Evolutionary conservation across 2,888 invertebrate species (phyloP), one percentile per base, ranked within the genome.

Genomic region (Ochlodes sylvanus): DNA sequence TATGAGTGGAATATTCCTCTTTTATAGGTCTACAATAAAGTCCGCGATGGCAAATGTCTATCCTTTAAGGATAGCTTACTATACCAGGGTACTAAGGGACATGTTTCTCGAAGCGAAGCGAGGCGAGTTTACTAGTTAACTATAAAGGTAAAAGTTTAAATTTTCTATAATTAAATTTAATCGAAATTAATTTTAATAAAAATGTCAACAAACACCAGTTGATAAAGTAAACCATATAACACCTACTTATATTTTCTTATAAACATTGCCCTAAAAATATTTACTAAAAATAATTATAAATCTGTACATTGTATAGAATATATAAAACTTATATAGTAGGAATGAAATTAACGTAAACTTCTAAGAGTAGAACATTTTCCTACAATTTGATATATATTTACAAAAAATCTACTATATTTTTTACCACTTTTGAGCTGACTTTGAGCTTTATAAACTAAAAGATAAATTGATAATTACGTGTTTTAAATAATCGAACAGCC

Each of bases 401-500:
- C 89, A 89, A 83, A 82, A 80, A 73, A 69, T 76, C 74, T 69
- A 73, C 71, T 72, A 70, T 70, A 68, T 70, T 70, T 73, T 76
- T 75, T 77, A 72, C 75, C 72, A 75, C 75, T 69, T 88, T 92
- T 92, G 92, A 93, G 92, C 92, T 92, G 81, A 84, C 87, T 92
- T 93, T 92, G 92, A 92, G 92, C 92, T 91, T 90, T 86, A 82
- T 84, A 85, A 90, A 90, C 87, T 89, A 91, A 89, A 86, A 34
- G 47, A 60, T 60, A 19, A 19, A 60, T 64, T 34, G 15, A 32
- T 73, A 70, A 72, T 69, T 80, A 71, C 27, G 27, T 42, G 27
- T 54, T 71, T 71, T 72, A 54, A 63, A 71, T 75, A 66, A 73
- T 63, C 70, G 68, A 73, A 63, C 55, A 55, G 80, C 82, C 79